Evolutionary conservation across 1,140 invertebrate genomes (phyloP), one percentile per base, ranked within the genome.

Genomic region (Lasioglossum baleicum): DNA sequence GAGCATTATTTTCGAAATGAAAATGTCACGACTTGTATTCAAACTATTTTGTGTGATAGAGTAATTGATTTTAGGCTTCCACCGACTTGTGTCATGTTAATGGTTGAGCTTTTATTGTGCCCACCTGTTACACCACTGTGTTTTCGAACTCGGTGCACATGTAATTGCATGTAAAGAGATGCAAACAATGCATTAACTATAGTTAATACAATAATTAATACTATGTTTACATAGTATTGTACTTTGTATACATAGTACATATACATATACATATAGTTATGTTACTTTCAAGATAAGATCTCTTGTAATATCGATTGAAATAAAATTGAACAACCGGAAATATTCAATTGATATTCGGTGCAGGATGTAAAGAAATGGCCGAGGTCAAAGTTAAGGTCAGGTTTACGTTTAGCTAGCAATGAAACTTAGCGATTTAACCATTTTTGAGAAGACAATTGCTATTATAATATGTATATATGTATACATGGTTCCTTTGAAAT

Each of bases 301-400:
- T 75, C 67, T 67, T 58, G 26, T 75, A 67, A 48, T n/a, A 67
- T 1, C n/a, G 10, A 67, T 67, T 48, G 65, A 51, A 64, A 64
- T 26, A 3, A 40, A 44, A 22, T 35, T 53, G 31, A 13, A 63
- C n/a, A 66, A 66, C 22, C 35, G 51, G 15, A 67, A 67, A 22
- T 42, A 40, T 15, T 40, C 26, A 20, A 22, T 13, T 11, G 10
- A 58, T 56, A 64, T 20, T 53, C 15, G 51, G 0, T 48, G 13
- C 44, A 48, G 44, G 44, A 11, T 48, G 44, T 10, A 48, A 48
- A 48, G 44, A 48, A 48, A 48, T 48, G 44, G 44, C 13, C 0
- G 11, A 11, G 44, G 44, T 48, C 44, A 10, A 48, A 48, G 13
- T 48, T 10, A 48, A 3, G 44, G 10, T 11, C 10, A 48, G 13